Conservation (phyloP, 2,113 vertebrate genomes). For the Platichthys stellatus region DNA sequence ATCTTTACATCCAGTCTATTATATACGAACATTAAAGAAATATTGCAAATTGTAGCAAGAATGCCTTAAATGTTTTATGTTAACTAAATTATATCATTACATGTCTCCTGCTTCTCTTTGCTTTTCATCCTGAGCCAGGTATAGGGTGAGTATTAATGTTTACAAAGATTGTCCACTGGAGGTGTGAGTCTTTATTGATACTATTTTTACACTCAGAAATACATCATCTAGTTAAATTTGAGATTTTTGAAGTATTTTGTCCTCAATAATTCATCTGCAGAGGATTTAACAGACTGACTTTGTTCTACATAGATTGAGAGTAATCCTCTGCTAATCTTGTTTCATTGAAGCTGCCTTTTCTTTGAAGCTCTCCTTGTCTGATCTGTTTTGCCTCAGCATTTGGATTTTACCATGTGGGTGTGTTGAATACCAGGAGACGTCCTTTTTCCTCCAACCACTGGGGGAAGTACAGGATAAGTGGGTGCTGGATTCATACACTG, state of each 20-base stretch:
- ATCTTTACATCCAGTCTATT: no score
- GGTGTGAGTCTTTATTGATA: background rate
- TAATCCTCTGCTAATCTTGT: constrained; percentile 39
- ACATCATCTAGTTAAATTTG: background rate
- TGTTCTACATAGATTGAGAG: background rate
- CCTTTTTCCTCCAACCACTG: constrained; percentile 6
- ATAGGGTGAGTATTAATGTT: background rate
- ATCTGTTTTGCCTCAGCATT: constrained; percentile 29
- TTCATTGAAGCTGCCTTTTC: constrained; percentile 25
- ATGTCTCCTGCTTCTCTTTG: background rate
- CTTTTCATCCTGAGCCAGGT: background rate
- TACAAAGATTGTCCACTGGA: no score
- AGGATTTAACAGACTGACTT: constrained; percentile 4
- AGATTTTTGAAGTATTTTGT: background rate
- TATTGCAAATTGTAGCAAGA: no score
- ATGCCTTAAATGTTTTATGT: no score
- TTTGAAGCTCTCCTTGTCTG: constrained; percentile 19
- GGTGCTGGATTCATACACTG: no score
- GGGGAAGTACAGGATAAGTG: background rate
- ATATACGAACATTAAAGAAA: no score
- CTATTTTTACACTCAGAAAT: background rate
- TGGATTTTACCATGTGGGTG: constrained; percentile 18
- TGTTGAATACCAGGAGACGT: constrained; percentile 10
- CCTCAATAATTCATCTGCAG: background rate
- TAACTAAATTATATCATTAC: no score